These are phyloP conservation scores for Herpetotheres cachinnans DNA, from an alignment of 2,113 vertebrate species.

Conservation along the genomic window DNA sequence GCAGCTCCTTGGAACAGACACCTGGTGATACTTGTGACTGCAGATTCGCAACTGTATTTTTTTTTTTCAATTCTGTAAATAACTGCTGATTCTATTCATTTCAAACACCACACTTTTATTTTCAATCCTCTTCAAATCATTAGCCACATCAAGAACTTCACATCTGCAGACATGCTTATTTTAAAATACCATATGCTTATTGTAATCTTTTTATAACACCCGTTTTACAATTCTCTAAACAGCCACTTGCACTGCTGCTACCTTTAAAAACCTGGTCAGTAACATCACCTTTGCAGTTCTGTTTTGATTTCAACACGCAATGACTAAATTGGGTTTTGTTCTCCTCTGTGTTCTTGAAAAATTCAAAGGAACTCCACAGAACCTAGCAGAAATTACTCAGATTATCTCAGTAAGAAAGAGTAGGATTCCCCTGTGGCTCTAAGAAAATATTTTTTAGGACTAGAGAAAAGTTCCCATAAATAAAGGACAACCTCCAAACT, in stretches of 20 bases:
- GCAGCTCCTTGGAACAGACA: conserved; percentile 20
- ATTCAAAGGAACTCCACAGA: background rate
- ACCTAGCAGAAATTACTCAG: background rate
- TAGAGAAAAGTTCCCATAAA: background rate
- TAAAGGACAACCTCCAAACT: background rate
- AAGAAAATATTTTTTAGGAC: background rate
- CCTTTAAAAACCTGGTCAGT: background rate
- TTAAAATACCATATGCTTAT: background rate
- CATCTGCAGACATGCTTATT: background rate
- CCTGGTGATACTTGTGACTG: conserved; percentile 44
- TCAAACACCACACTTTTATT: background rate
- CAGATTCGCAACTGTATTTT: conserved; percentile 3
- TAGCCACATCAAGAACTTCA: background rate
- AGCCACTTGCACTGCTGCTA: background rate
- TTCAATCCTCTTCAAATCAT: background rate
- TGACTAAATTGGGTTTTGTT: background rate
- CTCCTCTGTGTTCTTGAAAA: background rate
- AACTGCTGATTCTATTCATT: background rate
- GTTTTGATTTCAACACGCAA: background rate
- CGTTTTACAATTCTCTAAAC: background rate
- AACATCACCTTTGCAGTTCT: background rate
- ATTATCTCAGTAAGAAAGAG: background rate
- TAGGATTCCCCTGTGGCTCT: background rate
- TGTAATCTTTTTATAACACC: background rate
- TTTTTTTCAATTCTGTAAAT: conserved; percentile 7